Evolutionary conservation across 1,140 invertebrate genomes (phyloP).

Genomic region (Streblospio benedicti): DNA sequence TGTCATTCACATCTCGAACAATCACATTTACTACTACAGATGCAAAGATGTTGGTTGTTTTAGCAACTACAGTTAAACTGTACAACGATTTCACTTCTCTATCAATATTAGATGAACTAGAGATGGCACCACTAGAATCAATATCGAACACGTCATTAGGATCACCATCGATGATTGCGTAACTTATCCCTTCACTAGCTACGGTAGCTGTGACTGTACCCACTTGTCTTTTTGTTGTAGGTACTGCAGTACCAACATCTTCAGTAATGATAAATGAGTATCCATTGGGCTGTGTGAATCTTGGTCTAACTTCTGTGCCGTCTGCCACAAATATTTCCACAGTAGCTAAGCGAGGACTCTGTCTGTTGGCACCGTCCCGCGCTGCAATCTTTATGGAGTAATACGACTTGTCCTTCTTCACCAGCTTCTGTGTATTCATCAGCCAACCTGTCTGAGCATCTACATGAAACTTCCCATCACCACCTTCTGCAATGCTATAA

Average conservation of each 20-base stretch:
- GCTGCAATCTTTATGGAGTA: constrained; percentile 65
- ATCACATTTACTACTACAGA: constrained; percentile 30
- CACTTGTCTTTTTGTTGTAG: constrained; percentile 57
- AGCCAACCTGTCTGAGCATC: constrained; percentile 35
- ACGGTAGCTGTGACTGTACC: constrained; percentile 61
- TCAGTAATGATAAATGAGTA: constrained; percentile 75
- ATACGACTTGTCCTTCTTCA: constrained; percentile 54
- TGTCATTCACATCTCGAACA: constrained; percentile 83
- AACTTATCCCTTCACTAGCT: constrained; percentile 52
- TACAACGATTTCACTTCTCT: constrained; percentile 29
- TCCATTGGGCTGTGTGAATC: constrained; percentile 61
- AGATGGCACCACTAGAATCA: constrained; percentile 42
- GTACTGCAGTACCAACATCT: constrained; percentile 54
- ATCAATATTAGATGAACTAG: constrained; percentile 33
- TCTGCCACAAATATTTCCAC: background rate
- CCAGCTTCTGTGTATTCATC: constrained; percentile 20
- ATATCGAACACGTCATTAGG: constrained; percentile 41
- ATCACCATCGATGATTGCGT: constrained; percentile 71
- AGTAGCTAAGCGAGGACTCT: background rate
- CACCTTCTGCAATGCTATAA: constrained; percentile 28
- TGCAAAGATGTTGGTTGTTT: constrained; percentile 21
- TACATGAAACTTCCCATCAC: constrained; percentile 31
- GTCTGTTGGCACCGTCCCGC: constrained; percentile 57
- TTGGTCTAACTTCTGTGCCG: constrained; percentile 57
- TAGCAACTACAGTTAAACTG: constrained; percentile 32